phyloP scores from a whole-genome alignment of 2,888 invertebrate genomes.

The Clostera curtula region DNA sequence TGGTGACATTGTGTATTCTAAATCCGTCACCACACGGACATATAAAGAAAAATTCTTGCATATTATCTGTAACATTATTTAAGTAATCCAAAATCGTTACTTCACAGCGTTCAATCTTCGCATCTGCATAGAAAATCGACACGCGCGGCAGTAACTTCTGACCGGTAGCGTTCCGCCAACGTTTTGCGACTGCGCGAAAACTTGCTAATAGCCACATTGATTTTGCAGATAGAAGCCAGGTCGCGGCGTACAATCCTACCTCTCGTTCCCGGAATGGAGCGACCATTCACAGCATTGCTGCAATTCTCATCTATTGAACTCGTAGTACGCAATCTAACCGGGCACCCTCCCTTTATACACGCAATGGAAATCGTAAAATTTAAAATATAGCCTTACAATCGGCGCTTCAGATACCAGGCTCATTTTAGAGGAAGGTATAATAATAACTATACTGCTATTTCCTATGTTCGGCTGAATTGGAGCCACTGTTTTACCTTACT shows the following conservation, averaged over 20 bases:
- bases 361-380: slow-evolving; percentile 36
- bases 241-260: slow-evolving; percentile 65
- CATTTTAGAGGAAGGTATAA: slow-evolving; percentile 53
- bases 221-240: slow-evolving; percentile 75
- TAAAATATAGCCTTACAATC: slow-evolving; percentile 20
- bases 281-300: slow-evolving; percentile 26
- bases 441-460: slow-evolving; percentile 64
- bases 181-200: slow-evolving; percentile 73
- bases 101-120: slow-evolving; percentile 6
- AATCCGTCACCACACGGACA: too few species aligned
- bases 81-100: neutral
- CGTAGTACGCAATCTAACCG: slow-evolving; percentile 16
- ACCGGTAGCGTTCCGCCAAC: slow-evolving; percentile 51
- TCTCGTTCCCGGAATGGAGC: slow-evolving; percentile 35
- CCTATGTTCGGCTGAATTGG: slow-evolving; percentile 54
- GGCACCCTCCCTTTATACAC: slow-evolving; percentile 18
- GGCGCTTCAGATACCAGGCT: slow-evolving; percentile 24
- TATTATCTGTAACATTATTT: too few species aligned
- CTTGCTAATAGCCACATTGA: slow-evolving; percentile 74
- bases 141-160: slow-evolving; percentile 40
- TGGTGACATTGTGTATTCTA: too few species aligned
- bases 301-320: slow-evolving; percentile 31
- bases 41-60: too few species aligned
- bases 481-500: slow-evolving; percentile 48
- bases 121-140: slow-evolving; percentile 36